Evolutionary conservation across 2,888 invertebrate species (phyloP), one percentile per base, ranked within the genome.

Genomic region (Oxycera nigricornis): DNA sequence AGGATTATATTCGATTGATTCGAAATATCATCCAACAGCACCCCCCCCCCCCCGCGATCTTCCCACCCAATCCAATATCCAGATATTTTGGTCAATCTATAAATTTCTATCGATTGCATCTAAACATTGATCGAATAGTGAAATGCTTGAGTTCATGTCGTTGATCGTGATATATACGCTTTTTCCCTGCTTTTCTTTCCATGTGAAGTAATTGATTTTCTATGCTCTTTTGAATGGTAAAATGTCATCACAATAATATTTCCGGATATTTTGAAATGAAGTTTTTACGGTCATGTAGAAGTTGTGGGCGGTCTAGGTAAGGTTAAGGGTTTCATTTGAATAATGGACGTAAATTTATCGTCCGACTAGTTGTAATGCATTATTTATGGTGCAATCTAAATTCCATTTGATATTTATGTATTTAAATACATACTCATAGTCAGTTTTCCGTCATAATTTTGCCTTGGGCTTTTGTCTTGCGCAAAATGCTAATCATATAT

Each of bases 11-110:
- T 59, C 24, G 57, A 22, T 35, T 35, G 11, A 6, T 35, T 35
- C 7, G 46, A 46, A 11, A 46, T 17, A 46, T 55, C 17, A 55
- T 55, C 26, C 55, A 55, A 55, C 22, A 55, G 26, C 28, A 28
- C 28, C 26, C 26, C 50, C 50, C n/a, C 9, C 39, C 9, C 39
- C 50, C 6, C 50, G 50, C 17, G n/a, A 39, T 11, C n/a, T 50
- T 50, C 46, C 46, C 17, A 46, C 46, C 3, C 46, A 46, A 14
- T 46, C 17, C 46, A 46, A 11, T 35, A 7, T 11, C 11, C 46
- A 14, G 46, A 46, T 26, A n/a, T 59, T 59, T 59, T 14, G 59
- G 59, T 24, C 28, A 28, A 59, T 59, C 28, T 59, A 59, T 59
- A 59, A 28, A 59, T 59, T 59, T 55, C 28, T 24, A 59, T 28